phyloP scores from a whole-genome alignment of 53 echinoderm and acorn worm species.

The Antedon mediterranea region DNA sequence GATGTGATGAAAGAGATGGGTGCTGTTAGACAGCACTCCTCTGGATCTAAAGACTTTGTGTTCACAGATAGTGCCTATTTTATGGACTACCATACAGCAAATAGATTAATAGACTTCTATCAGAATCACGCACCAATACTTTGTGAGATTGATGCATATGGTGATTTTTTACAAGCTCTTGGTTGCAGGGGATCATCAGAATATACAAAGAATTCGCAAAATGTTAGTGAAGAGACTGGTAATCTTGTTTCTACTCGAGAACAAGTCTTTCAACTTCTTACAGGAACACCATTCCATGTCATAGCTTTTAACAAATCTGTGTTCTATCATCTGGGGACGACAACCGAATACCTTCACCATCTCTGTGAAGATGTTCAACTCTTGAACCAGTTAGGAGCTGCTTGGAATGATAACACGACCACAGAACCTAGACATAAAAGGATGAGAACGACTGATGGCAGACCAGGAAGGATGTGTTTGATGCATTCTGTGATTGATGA shows the following conservation, averaged over 20 bases:
- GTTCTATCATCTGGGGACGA: conserved; percentile 84
- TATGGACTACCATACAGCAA: conserved; percentile 52
- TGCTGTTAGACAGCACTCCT: conserved; percentile 22
- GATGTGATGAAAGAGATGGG: conserved; percentile 40
- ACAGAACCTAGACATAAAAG: conserved; percentile 1
- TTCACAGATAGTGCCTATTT: conserved; percentile 72
- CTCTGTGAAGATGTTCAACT: conserved; percentile 40
- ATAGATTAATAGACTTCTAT: conserved; percentile 51
- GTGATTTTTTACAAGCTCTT: conserved; percentile 79
- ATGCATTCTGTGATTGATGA: conserved; percentile 40
- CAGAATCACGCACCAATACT: conserved; percentile 37
- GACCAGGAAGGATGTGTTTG: conserved; percentile 13
- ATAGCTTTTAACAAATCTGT: conserved; percentile 50
- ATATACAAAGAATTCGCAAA: conserved; percentile 50
- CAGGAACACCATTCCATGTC: conserved; percentile 56
- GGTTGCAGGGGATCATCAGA: conserved; percentile 38
- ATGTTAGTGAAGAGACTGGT: conserved; percentile 34
- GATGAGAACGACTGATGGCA: not conserved
- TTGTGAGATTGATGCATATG: conserved; percentile 77
- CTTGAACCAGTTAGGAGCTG: conserved; percentile 18
- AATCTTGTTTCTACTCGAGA: conserved; percentile 32
- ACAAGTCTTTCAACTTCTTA: conserved; percentile 41
- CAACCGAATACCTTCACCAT: conserved; percentile 59
- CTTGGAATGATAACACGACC: conserved; percentile 20
- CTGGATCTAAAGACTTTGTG: conserved; percentile 35